A percentile compares a stretch with the other conserved stretches of the same genome.
phyloP scores from a whole-genome alignment of 2,888 invertebrate genomes.

The Leptopilina myrica region DNA sequence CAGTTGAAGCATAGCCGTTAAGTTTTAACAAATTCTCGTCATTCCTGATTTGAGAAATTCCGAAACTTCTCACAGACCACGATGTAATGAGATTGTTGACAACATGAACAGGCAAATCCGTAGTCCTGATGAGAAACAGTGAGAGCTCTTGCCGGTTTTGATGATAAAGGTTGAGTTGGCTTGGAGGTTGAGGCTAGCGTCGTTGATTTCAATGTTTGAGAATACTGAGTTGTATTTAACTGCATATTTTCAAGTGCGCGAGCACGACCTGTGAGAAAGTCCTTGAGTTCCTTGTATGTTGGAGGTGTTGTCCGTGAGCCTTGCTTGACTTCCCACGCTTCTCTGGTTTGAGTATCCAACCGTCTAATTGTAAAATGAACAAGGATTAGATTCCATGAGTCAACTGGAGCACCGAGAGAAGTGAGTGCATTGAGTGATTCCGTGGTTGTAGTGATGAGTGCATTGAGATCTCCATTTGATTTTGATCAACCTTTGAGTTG shows the following conservation, averaged over 20 bases:
- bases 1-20: not conserved
- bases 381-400: slow-evolving; percentile 45
- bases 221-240: not conserved
- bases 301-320: slow-evolving; percentile 41
- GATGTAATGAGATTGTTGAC: not conserved
- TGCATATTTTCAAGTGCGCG: not conserved
- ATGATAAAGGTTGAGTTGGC: not conserved
- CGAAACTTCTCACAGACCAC: not conserved
- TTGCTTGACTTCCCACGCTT: slow-evolving; percentile 45
- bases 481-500: not conserved
- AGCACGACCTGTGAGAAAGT: slow-evolving; percentile 40
- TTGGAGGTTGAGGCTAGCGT: not conserved
- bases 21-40: not conserved
- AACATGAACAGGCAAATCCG: not conserved
- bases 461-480: not conserved
- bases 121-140: not conserved
- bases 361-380: slow-evolving; percentile 42
- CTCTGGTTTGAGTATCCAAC: slow-evolving; percentile 42
- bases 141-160: not conserved
- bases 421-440: not conserved
- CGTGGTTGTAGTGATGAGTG: not conserved
- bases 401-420: slow-evolving; percentile 32
- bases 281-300: slow-evolving; percentile 39
- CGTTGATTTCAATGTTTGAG: not conserved
- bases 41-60: not conserved